Base-by-base conservation (phyloP, 2,888 invertebrate species). In the Pterostichus niger region DNA sequence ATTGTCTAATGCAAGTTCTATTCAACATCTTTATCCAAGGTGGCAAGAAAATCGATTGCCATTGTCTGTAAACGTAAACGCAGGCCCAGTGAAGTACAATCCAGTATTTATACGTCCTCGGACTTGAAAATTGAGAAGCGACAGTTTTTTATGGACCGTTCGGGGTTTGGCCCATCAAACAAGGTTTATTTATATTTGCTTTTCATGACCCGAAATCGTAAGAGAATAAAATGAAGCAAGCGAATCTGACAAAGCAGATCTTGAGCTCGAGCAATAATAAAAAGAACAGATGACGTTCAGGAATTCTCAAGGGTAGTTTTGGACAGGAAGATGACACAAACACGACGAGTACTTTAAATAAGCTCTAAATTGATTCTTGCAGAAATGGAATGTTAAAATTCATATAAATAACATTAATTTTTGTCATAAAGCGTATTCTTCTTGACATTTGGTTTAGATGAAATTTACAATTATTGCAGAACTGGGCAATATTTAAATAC, bases 111-210 rank as follows among this genome's bases (percentile, higher is more conserved):
- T 64, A 6, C 31, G 59, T 54, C 64, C 64, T 1, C 35, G 35
- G 9, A 64, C 64, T 64, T 64, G 35, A 64, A 64, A 64, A 64
- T 64, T 35, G 64, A 64, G 64, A 35, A 64, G 64, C 33, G 64
- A 64, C 64, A 35, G 33, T 64, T 64, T 59, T 24, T 35, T 35
- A 64, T 35, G 64, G 11, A 11, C 64, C 64, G 13, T 64, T 33
- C 3, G 64, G 64, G 35, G 35, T 6, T 64, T 5, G 6, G n/a
- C 6, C 33, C 64, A 64, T 64, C 59, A 59, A 59, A 24, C 35
- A 13, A 33, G 35, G 64, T 64, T 64, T 64, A 64, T 64, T 64
- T 64, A 64, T 64, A 64, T 64, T 64, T 64, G 64, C 35, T 33
- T 49, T n/a, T 64, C 64, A 64, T 31, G 35, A 35, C 13, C 33